Conservation (phyloP, 2,888 invertebrate genomes). For the Gastracanthus pulcherrimus region DNA sequence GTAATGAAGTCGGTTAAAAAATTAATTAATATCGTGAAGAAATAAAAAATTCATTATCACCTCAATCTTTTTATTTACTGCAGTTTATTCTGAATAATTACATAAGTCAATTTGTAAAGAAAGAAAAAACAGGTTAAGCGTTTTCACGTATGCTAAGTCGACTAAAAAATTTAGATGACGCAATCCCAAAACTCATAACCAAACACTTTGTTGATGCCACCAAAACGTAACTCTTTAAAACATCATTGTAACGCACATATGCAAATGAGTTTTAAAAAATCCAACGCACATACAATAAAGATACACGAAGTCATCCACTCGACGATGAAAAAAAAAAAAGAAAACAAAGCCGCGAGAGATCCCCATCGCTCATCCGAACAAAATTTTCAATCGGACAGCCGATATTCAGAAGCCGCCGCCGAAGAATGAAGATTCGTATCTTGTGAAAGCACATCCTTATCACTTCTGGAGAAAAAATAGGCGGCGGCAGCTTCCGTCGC, state of each 20-base stretch:
- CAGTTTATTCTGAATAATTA: background rate
- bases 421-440: background rate
- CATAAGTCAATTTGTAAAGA: background rate
- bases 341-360: background rate
- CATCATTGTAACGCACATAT: too few species aligned
- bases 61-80: too few species aligned
- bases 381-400: background rate
- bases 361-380: background rate
- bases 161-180: background rate
- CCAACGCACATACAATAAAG: background rate
- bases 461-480: background rate
- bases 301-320: background rate
- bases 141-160: background rate
- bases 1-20: background rate
- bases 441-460: background rate
- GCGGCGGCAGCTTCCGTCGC: background rate
- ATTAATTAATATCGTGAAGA: too few species aligned
- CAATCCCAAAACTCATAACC: background rate
- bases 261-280: background rate
- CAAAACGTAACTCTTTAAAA: background rate
- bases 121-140: background rate
- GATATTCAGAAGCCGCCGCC: slow-evolving; percentile 4
- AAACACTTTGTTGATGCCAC: background rate
- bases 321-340: background rate
- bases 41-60: background rate